Evolutionary conservation across 2,113 vertebrate genomes (phyloP).

Genomic region (Vulpes lagopus): DNA sequence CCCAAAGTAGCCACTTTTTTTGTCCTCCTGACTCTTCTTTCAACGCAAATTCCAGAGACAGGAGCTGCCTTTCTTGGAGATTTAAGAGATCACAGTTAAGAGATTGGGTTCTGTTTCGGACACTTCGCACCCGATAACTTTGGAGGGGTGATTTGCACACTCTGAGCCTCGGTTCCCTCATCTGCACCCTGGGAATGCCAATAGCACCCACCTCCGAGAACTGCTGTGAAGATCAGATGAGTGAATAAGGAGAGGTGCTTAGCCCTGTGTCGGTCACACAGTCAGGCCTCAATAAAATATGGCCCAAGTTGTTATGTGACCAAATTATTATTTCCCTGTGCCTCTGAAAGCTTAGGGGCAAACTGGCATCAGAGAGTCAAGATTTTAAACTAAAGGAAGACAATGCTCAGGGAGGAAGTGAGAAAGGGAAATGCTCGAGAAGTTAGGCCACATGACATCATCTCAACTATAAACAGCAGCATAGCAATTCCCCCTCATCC

Average conservation of each 20-base stretch:
- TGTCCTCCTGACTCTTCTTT: neutral
- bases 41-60: neutral
- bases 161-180: neutral
- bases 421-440: neutral
- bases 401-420: neutral
- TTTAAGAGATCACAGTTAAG: neutral
- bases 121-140: accelerated
- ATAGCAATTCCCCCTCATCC: neutral
- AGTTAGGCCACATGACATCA: neutral
- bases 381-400: constrained; percentile 18
- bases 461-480: constrained; percentile 44
- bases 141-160: neutral
- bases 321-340: neutral
- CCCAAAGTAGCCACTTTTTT: neutral
- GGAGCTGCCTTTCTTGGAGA: neutral
- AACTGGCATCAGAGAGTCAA: neutral
- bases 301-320: neutral
- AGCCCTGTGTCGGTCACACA: neutral
- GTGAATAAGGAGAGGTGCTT: neutral
- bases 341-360: neutral
- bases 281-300: neutral
- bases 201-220: accelerated
- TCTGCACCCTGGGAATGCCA: neutral
- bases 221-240: neutral
- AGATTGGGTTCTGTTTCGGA: neutral